phyloP scores from a whole-genome alignment of 2,888 invertebrate genomes.

The Scaptomyza parva region DNA sequence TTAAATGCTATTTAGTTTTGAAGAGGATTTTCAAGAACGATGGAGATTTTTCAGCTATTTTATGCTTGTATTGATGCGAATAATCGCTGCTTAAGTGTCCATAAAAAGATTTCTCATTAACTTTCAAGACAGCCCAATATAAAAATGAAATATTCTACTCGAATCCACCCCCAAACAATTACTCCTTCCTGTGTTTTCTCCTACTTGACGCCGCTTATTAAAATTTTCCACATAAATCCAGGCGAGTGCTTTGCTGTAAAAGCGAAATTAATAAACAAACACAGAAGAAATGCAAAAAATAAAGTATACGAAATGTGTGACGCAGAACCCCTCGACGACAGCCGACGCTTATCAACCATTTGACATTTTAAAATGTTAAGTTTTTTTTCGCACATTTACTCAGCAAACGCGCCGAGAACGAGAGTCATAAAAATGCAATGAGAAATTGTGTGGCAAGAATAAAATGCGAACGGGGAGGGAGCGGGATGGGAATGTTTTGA shows the following conservation, averaged over 20 bases:
- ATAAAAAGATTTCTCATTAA: slow-evolving; percentile 21
- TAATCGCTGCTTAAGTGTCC: neutral
- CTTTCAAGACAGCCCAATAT: slow-evolving; percentile 12
- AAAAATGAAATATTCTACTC: slow-evolving; percentile 20
- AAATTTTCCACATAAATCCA: slow-evolving; percentile 36
- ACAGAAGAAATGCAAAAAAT: slow-evolving; percentile 12
- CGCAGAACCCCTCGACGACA: slow-evolving; percentile 9
- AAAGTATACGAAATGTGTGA: slow-evolving; percentile 49
- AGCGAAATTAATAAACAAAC: slow-evolving; percentile 58
- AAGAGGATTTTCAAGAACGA: neutral
- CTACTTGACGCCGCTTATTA: slow-evolving; percentile 51
- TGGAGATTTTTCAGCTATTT: neutral
- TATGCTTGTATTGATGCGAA: neutral
- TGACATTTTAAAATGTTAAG: slow-evolving; percentile 64
- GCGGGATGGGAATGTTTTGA: neutral
- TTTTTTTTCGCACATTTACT: slow-evolving; percentile 63
- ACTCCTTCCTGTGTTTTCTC: neutral
- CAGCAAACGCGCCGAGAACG: slow-evolving; percentile 43
- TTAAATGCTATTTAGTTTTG: neutral
- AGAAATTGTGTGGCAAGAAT: slow-evolving; percentile 41
- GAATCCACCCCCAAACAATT: neutral
- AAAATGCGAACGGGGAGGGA: neutral
- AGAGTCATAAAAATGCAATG: slow-evolving; percentile 54
- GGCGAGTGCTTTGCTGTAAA: slow-evolving; percentile 23
- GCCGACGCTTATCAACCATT: slow-evolving; percentile 53